phyloP scores from a whole-genome alignment of 2,888 invertebrate genomes.

The Antheraea assamensis region DNA sequence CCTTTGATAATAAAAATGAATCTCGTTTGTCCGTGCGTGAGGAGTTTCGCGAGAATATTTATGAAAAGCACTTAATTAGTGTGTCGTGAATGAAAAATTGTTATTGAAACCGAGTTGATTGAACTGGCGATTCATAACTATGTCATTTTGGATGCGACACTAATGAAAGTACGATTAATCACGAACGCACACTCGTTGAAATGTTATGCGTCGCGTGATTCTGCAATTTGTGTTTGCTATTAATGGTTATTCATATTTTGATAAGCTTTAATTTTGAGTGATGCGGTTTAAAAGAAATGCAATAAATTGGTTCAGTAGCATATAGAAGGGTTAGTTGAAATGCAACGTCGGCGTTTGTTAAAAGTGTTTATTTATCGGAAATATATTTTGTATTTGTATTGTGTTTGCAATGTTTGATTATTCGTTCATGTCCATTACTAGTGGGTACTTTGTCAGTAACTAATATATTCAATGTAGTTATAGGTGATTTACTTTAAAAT shows the following conservation, averaged over 20 bases:
- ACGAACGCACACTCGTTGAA: constrained; percentile 56
- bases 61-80: constrained; percentile 81
- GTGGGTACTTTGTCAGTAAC: too few relatives aligned
- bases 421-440: neutral
- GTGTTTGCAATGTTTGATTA: neutral
- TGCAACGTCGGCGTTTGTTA: neutral
- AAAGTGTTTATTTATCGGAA: constrained; percentile 7
- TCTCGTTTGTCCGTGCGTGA: constrained; percentile 32
- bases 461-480: too few relatives aligned
- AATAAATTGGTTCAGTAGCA: constrained; percentile 26
- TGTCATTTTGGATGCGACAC: constrained; percentile 77
- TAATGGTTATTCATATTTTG: constrained; percentile 36
- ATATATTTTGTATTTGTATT: constrained; percentile 1
- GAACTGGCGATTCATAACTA: constrained; percentile 79
- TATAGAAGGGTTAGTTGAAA: constrained; percentile 29
- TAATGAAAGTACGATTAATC: constrained; percentile 78
- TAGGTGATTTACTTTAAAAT: too few relatives aligned
- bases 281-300: constrained; percentile 33
- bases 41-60: constrained; percentile 62
- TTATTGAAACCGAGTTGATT: constrained; percentile 80
- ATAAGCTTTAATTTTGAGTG: constrained; percentile 28
- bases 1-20: constrained; percentile 44
- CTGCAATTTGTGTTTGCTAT: constrained; percentile 54
- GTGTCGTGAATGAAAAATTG: constrained; percentile 81
- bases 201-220: constrained; percentile 59